Conservation (phyloP, 2,113 vertebrate species). For the Odocoileus virginianus region DNA sequence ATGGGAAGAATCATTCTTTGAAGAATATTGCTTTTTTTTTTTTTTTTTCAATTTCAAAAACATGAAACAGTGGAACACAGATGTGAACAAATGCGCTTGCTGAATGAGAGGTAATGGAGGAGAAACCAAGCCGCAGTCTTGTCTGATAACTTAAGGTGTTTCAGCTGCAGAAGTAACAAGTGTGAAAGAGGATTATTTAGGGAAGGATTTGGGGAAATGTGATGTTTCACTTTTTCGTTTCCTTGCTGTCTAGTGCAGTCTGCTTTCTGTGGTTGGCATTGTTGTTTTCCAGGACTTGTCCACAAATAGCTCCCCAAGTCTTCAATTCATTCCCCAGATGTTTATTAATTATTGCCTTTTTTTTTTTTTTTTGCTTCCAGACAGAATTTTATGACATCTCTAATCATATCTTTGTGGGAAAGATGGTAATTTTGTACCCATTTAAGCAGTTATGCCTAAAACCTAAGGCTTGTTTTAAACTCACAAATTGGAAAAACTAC, state of each 20-base stretch:
- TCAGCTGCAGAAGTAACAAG: not conserved
- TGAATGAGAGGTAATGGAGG: not conserved
- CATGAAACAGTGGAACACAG: not conserved
- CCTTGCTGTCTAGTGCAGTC: not conserved
- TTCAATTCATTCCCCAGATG: not conserved
- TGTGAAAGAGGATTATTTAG: not conserved
- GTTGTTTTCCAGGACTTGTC: not conserved
- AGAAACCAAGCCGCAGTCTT: not conserved
- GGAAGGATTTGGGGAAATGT: not conserved
- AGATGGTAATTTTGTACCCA: not conserved
- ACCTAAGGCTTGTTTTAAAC: not conserved
- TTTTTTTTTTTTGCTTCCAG: not conserved
- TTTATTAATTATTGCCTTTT: not conserved
- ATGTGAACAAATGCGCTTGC: not conserved
- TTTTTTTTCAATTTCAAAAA: not conserved
- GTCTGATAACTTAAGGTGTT: not conserved
- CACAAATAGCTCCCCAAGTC: not conserved
- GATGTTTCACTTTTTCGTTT: not conserved
- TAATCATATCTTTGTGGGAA: not conserved
- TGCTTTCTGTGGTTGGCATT: not conserved
- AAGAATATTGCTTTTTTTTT: not conserved
- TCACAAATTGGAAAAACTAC: not conserved
- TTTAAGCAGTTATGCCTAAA: not conserved
- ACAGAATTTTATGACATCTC: not conserved
- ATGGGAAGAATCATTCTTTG: not conserved